These are phyloP conservation scores for Oreochromis spilurus DNA, from an alignment of 2,113 vertebrate genomes.

Conservation along the genomic window DNA sequence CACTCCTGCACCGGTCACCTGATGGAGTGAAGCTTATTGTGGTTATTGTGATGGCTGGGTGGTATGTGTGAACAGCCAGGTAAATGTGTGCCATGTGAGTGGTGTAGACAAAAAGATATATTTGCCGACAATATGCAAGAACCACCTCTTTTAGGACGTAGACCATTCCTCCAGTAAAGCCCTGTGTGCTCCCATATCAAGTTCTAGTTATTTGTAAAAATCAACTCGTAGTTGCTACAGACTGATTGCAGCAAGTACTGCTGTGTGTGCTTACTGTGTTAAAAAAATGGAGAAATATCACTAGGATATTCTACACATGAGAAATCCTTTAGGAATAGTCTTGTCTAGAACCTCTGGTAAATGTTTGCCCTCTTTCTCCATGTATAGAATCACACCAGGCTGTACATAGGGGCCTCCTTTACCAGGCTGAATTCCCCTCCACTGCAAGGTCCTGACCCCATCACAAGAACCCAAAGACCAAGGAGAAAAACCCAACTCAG, in stretches of 20 bases:
- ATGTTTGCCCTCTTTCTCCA: conserved; percentile 31
- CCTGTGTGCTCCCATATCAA: too few relatives aligned
- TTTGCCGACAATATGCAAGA: too few relatives aligned
- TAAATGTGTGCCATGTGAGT: too few relatives aligned
- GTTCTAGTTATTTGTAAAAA: not conserved
- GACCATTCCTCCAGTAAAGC: too few relatives aligned
- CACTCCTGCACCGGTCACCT: too few relatives aligned
- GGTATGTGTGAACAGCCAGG: too few relatives aligned
- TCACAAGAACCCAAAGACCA: conserved; percentile 50
- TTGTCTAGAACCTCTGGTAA: not conserved
- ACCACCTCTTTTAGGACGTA: too few relatives aligned
- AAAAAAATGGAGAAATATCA: not conserved
- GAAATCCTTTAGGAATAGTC: not conserved
- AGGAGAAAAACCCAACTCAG: conserved; percentile 37
- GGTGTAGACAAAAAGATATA: too few relatives aligned
- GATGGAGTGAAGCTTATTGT: too few relatives aligned
- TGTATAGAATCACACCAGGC: conserved; percentile 30
- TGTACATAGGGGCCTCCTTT: conserved; percentile 25
- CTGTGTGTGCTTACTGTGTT: not conserved
- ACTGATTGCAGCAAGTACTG: not conserved
- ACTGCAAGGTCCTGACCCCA: conserved; percentile 53
- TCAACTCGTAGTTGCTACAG: not conserved
- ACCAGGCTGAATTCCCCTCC: conserved; percentile 28
- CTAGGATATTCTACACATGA: not conserved
- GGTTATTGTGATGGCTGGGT: too few relatives aligned